Evolutionary conservation across 53 echinoderm and acorn worm genomes (phyloP).

Genomic region (Astropecten irregularis): DNA sequence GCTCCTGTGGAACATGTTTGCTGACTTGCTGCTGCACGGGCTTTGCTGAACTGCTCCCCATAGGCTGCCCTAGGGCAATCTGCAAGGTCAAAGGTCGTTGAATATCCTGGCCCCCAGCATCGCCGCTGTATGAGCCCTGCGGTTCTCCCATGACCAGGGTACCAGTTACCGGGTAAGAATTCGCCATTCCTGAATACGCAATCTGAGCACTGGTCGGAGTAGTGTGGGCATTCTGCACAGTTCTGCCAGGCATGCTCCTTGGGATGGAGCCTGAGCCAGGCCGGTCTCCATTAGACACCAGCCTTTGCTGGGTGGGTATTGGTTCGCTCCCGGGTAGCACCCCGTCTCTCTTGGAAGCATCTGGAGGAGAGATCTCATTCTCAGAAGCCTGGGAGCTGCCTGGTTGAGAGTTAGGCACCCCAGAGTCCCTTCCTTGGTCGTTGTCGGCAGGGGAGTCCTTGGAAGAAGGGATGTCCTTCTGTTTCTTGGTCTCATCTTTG

Average conservation of each 20-base stretch:
- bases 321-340: conserved; percentile 39
- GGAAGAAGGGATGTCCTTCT: conserved; percentile 67
- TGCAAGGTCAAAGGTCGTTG: conserved; percentile 51
- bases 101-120: conserved; percentile 35
- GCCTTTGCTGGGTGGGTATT: conserved; percentile 1
- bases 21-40: conserved; percentile 48
- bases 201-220: conserved; percentile 10
- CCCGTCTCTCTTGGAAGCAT: conserved; percentile 54
- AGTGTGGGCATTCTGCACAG: background rate
- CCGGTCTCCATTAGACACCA: background rate
- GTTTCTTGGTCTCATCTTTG: conserved; percentile 91
- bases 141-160: conserved; percentile 52
- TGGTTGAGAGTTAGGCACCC: conserved; percentile 85
- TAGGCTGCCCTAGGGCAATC: conserved; percentile 35
- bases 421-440: conserved; percentile 84
- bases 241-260: background rate
- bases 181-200: conserved; percentile 25
- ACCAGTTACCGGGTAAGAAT: conserved; percentile 48
- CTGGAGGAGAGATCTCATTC: conserved; percentile 74
- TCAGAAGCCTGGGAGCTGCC: conserved; percentile 85
- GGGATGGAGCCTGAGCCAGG: background rate
- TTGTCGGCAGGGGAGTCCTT: conserved; percentile 73
- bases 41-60: conserved; percentile 4
- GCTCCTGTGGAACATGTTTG: conserved; percentile 38
- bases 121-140: background rate